A percentile compares a stretch with the other conserved stretches of the same genome.
These are phyloP conservation scores for Sacculina carcini DNA, from an alignment of 2,888 invertebrate species.

Conservation along the genomic window DNA sequence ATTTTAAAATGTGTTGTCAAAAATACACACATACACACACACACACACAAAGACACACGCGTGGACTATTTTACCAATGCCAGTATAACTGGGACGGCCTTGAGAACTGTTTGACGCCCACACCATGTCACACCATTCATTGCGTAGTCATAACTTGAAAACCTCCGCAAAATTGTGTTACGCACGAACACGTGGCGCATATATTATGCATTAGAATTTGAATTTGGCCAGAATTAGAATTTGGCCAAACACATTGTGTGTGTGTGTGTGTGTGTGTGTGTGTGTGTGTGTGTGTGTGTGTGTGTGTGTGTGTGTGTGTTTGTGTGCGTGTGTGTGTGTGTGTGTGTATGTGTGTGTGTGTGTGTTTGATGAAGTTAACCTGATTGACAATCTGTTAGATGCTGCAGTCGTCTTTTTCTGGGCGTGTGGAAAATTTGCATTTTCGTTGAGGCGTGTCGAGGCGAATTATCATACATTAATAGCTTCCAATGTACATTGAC, in stretches of 20 bases:
- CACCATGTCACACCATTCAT: no score
- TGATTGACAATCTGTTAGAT: no score
- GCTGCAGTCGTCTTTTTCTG: not conserved
- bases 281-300: not conserved
- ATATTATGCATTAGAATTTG: no score
- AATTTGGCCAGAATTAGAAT: no score
- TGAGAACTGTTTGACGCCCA: no score
- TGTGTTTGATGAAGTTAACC: no score
- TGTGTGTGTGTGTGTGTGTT: not conserved
- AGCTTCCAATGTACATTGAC: not conserved
- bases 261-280: no score
- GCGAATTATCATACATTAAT: not conserved
- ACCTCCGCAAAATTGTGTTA: no score
- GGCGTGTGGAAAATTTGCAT: not conserved
- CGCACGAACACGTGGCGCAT: no score
- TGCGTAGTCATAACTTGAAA: no score
- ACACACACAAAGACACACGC: not conserved
- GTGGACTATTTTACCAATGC: not conserved
- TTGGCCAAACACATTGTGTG: no score
- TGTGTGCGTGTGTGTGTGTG: not conserved
- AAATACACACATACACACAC: slow-evolving; percentile 5
- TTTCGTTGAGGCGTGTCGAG: not conserved
- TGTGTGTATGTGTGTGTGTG: not conserved
- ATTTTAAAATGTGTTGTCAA: no score
- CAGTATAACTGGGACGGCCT: not conserved